phyloP scores from a whole-genome alignment of 2,888 invertebrate genomes.

The Tetragonula carbonaria region DNA sequence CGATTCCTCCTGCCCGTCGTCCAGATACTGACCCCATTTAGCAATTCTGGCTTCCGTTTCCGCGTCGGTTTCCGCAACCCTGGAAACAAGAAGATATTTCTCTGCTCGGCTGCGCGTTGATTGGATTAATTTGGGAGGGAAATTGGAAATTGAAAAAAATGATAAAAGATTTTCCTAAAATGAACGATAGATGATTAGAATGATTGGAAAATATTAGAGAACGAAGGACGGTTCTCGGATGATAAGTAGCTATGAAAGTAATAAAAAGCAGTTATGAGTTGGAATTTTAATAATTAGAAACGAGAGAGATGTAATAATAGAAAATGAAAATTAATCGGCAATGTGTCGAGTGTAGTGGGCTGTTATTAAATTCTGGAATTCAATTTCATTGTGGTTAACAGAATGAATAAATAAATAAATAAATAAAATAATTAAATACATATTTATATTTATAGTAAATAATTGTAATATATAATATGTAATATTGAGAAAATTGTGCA shows the following conservation, averaged over 20 bases:
- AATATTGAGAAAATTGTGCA: not conserved
- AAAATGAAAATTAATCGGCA: not conserved
- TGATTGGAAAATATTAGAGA: too few relatives aligned
- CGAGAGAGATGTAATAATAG: not conserved
- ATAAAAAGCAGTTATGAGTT: not conserved
- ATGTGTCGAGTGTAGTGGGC: not conserved
- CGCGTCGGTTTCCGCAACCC: slow-evolving; percentile 95
- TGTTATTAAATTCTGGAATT: not conserved
- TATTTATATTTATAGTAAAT: not conserved
- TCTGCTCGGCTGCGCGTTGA: too few relatives aligned
- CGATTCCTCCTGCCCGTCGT: slow-evolving; percentile 85
- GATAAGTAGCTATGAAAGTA: too few relatives aligned
- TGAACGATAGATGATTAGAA: too few relatives aligned
- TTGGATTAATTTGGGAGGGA: not conserved
- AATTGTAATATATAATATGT: not conserved
- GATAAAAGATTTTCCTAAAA: too few relatives aligned
- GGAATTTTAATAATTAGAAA: not conserved
- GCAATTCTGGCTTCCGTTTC: slow-evolving; percentile 92
- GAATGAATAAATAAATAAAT: not conserved
- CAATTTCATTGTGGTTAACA: not conserved
- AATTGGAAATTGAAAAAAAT: too few relatives aligned
- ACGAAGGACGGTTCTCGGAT: too few relatives aligned
- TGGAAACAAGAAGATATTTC: slow-evolving; percentile 73
- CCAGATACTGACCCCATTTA: slow-evolving; percentile 95
- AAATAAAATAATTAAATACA: not conserved